phyloP scores from a whole-genome alignment of 2,888 invertebrate genomes.

The Drosophila prostipennis region DNA sequence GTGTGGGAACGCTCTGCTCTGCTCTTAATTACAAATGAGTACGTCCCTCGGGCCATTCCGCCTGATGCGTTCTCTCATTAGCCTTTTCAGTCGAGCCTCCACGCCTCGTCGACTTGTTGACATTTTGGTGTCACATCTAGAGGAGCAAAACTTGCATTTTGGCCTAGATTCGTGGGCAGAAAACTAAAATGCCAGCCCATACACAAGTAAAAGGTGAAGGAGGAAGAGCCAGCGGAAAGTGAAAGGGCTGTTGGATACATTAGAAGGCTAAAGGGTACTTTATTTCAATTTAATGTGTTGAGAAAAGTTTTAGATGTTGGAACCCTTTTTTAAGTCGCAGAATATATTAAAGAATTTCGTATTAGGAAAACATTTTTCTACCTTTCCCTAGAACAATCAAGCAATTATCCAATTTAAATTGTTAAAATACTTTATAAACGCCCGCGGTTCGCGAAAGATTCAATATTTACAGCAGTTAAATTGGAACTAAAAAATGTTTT shows the following conservation, averaged over 20 bases:
- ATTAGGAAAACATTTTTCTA: too few relatives aligned
- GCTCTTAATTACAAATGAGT: slow-evolving; percentile 46
- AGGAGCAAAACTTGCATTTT: slow-evolving; percentile 42
- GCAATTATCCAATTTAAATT: slow-evolving; percentile 2
- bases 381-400: too few relatives aligned
- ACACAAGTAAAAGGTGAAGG: slow-evolving; percentile 8
- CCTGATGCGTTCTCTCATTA: slow-evolving; percentile 70
- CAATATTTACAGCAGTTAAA: slow-evolving; percentile 23
- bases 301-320: not conserved
- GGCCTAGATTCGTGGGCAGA: slow-evolving; percentile 33
- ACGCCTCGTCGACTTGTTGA: slow-evolving; percentile 59
- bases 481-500: slow-evolving; percentile 1
- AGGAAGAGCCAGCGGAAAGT: not conserved
- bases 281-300: slow-evolving; percentile 3
- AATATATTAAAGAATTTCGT: too few relatives aligned
- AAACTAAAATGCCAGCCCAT: slow-evolving; percentile 13
- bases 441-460: not conserved
- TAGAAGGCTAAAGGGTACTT: not conserved
- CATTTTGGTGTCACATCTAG: slow-evolving; percentile 72
- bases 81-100: slow-evolving; percentile 63
- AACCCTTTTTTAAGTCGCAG: not conserved
- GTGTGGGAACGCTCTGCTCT: slow-evolving; percentile 24
- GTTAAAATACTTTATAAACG: not conserved
- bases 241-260: slow-evolving; percentile 1
- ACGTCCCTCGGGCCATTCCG: slow-evolving; percentile 64